phyloP scores from a whole-genome alignment of 2,888 invertebrate genomes.

The Tenthredo scrophulariae region DNA sequence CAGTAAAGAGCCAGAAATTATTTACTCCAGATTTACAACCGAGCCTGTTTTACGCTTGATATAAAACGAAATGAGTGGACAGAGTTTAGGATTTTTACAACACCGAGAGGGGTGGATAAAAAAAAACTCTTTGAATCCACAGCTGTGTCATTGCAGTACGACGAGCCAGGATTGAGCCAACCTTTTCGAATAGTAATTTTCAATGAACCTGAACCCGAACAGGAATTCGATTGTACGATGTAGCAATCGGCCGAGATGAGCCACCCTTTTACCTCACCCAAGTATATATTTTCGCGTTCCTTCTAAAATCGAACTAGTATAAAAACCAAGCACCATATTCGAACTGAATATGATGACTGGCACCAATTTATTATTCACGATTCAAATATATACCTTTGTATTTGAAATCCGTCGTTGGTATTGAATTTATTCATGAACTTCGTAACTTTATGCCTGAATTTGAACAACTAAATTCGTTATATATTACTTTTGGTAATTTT shows the following conservation, averaged over 20 bases:
- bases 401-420: background rate
- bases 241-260: background rate
- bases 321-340: background rate
- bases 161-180: constrained; percentile 1
- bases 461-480: constrained; percentile 36
- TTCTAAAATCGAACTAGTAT: background rate
- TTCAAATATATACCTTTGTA: constrained; percentile 16
- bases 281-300: background rate
- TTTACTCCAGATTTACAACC: constrained; percentile 26
- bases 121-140: background rate
- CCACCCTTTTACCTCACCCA: background rate
- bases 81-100: constrained; percentile 32
- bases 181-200: constrained; percentile 2
- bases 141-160: constrained; percentile 3
- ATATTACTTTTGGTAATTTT: constrained; percentile 31
- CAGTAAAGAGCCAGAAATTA: background rate
- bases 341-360: background rate
- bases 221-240: background rate
- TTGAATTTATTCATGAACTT: constrained; percentile 49
- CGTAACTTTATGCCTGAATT: constrained; percentile 20
- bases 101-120: constrained; percentile 10
- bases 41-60: constrained; percentile 6
- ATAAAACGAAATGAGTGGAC: constrained; percentile 34
- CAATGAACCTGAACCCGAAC: constrained; percentile 6
- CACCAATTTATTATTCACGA: constrained; percentile 4